Evolutionary conservation across 2,888 invertebrate genomes (phyloP).

Genomic region (Acleris holmiana): DNA sequence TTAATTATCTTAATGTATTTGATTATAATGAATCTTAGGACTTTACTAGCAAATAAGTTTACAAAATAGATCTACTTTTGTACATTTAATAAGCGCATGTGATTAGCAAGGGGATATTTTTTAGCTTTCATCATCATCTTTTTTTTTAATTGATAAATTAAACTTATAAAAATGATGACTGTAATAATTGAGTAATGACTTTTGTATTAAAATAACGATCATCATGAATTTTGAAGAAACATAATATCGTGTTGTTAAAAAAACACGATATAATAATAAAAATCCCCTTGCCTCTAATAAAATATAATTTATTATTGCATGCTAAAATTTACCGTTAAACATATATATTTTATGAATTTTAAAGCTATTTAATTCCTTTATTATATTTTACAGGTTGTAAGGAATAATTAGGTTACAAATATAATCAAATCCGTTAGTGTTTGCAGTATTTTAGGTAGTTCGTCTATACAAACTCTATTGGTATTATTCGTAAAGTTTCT

Average conservation of each 20-base stretch:
- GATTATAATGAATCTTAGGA: slow-evolving; percentile 49
- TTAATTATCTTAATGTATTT: slow-evolving; percentile 26
- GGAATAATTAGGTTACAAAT: slow-evolving; percentile 55
- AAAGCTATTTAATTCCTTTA: slow-evolving; percentile 65
- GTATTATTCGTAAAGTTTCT: slow-evolving; percentile 13
- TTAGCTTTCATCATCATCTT: too few species aligned
- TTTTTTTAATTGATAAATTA: too few species aligned
- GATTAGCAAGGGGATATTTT: slow-evolving; percentile 48
- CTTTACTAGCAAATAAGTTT: slow-evolving; percentile 49
- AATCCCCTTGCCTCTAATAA: slow-evolving; percentile 29
- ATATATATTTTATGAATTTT: slow-evolving; percentile 46
- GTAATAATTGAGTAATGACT: neutral
- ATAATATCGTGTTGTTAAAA: neutral
- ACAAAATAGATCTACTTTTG: slow-evolving; percentile 56
- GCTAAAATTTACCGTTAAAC: slow-evolving; percentile 43
- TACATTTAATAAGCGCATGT: slow-evolving; percentile 70
- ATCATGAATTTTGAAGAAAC: too few species aligned
- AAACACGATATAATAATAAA: neutral
- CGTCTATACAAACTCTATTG: slow-evolving; percentile 56
- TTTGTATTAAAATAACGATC: neutral
- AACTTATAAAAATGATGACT: neutral
- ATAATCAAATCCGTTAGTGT: slow-evolving; percentile 81
- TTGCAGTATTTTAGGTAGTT: slow-evolving; percentile 67
- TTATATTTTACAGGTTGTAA: slow-evolving; percentile 53
- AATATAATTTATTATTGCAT: slow-evolving; percentile 38